Conservation (phyloP, 2,113 vertebrate genomes). For the Rhombomys opimus region DNA sequence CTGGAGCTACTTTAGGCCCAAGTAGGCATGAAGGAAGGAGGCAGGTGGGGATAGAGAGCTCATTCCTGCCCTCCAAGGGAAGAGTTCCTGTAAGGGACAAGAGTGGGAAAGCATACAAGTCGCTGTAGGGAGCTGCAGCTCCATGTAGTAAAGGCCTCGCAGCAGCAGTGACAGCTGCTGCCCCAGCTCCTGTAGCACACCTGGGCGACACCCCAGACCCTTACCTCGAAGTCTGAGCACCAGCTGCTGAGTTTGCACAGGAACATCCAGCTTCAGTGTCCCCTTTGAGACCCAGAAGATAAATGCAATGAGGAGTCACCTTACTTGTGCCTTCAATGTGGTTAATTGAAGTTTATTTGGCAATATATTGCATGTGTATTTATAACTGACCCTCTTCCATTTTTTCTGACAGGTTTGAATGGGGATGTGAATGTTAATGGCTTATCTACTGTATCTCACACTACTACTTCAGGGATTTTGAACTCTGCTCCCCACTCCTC, state of each 20-base stretch:
- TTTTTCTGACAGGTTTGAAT: constrained; percentile 91
- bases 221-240: constrained; percentile 39
- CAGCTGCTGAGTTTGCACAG: constrained; percentile 62
- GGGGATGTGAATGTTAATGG: constrained; percentile 98
- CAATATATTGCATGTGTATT: constrained; percentile 21
- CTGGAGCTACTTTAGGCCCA: constrained; percentile 64
- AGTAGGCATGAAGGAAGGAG: constrained; percentile 9
- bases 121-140: constrained; percentile 39
- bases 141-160: not conserved
- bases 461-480: constrained; percentile 92
- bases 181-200: constrained; percentile 7
- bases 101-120: constrained; percentile 53
- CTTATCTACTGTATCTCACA: constrained; percentile 96
- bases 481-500: constrained; percentile 89
- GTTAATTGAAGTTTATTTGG: constrained; percentile 33
- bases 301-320: constrained; percentile 46
- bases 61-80: constrained; percentile 38
- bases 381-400: constrained; percentile 56
- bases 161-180: not conserved
- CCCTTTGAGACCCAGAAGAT: constrained; percentile 65
- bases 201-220: not conserved
- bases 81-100: constrained; percentile 50
- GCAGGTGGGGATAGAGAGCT: constrained; percentile 3
- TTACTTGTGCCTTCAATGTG: constrained; percentile 24
- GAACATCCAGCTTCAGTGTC: constrained; percentile 70